Percentiles rank a stretch among this genome's conserved stretches.
phyloP scores from a whole-genome alignment of 2,113 vertebrate genomes.

The Leptodactylus fuscus region DNA sequence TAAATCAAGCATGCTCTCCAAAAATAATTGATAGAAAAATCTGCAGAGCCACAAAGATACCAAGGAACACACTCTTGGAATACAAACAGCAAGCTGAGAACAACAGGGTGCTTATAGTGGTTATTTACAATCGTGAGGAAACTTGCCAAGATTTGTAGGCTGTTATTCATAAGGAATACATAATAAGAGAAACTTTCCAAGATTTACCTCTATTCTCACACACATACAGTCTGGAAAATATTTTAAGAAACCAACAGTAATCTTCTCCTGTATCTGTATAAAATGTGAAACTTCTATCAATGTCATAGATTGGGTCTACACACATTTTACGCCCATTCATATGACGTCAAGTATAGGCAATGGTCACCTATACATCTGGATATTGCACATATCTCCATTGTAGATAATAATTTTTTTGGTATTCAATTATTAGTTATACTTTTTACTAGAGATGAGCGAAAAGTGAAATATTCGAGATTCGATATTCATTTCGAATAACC shows the following conservation, averaged over 20 bases:
- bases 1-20: not conserved
- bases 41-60: not conserved
- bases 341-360: not conserved
- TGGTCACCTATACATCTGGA: no score
- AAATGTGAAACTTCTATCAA: not conserved
- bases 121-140: not conserved
- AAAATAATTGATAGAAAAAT: not conserved
- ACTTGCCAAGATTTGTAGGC: not conserved
- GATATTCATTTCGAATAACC: no score
- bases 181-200: not conserved
- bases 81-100: constrained; percentile 9
- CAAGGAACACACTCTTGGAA: not conserved
- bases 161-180: not conserved
- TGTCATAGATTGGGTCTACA: not conserved
- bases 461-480: no score
- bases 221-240: not conserved
- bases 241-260: not conserved
- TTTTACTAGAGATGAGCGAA: no score
- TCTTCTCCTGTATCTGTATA: not conserved
- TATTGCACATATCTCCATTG: not conserved
- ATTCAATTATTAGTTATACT: no score
- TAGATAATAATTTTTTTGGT: not conserved
- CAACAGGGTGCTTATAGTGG: not conserved
- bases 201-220: not conserved
- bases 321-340: not conserved